phyloP scores from a whole-genome alignment of 2,888 invertebrate species.

The Melieria picta region DNA sequence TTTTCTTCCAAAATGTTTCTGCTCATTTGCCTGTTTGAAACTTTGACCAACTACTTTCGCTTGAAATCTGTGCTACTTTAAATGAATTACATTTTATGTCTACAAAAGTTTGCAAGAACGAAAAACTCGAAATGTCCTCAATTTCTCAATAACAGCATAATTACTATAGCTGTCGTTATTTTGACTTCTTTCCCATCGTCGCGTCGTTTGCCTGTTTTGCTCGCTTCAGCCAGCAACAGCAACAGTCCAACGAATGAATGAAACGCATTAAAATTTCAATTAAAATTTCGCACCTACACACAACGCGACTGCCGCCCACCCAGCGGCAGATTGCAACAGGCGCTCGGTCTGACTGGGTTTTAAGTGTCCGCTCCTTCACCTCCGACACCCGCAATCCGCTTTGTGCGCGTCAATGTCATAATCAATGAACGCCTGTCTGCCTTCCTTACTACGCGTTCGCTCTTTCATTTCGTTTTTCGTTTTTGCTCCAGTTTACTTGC shows the following conservation, averaged over 20 bases:
- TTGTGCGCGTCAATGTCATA: conserved; percentile 37
- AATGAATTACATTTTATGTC: too few relatives aligned
- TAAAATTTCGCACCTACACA: conserved; percentile 21
- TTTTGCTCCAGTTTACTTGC: not conserved
- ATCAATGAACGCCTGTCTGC: conserved; percentile 30
- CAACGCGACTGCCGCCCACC: not conserved
- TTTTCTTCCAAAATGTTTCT: not conserved
- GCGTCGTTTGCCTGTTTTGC: conserved; percentile 16
- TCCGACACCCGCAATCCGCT: conserved; percentile 4
- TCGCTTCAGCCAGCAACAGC: not conserved
- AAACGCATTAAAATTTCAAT: conserved; percentile 32
- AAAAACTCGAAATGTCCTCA: too few relatives aligned
- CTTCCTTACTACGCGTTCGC: not conserved
- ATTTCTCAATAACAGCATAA: too few relatives aligned
- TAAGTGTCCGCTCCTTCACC: not conserved
- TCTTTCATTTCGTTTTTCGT: not conserved
- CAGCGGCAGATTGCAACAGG: not conserved
- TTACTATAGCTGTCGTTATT: not conserved
- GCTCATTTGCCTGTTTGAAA: too few relatives aligned
- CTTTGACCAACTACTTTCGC: too few relatives aligned
- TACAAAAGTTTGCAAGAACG: too few relatives aligned
- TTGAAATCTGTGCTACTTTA: too few relatives aligned
- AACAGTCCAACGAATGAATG: not conserved
- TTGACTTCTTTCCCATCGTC: not conserved
- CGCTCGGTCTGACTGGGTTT: conserved; percentile 6